phyloP scores from a whole-genome alignment of 2,888 invertebrate genomes.

The Drosophila testacea region DNA sequence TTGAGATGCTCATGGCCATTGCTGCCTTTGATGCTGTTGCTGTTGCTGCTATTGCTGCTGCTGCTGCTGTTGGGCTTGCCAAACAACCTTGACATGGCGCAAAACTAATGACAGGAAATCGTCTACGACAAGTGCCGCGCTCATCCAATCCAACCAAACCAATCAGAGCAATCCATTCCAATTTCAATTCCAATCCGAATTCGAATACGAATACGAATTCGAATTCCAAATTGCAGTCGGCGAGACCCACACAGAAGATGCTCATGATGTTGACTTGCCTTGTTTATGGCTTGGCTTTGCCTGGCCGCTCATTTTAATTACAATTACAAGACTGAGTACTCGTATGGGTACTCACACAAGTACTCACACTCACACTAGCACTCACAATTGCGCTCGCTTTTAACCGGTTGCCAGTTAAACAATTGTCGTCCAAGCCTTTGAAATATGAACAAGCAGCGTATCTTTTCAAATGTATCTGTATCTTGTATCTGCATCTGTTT shows the following conservation, averaged over 20 bases:
- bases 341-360: slow-evolving; percentile 11
- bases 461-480: slow-evolving; percentile 22
- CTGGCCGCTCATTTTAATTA: slow-evolving; percentile 66
- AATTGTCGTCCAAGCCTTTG: slow-evolving; percentile 47
- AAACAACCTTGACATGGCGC: slow-evolving; percentile 75
- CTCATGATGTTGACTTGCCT: slow-evolving; percentile 18
- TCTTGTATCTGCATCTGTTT: slow-evolving; percentile 30
- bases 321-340: slow-evolving; percentile 42
- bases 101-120: slow-evolving; percentile 75
- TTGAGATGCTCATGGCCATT: slow-evolving; percentile 32
- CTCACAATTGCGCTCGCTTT: slow-evolving; percentile 3
- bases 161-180: slow-evolving; percentile 30
- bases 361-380: slow-evolving; percentile 7
- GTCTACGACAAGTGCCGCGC: slow-evolving; percentile 66
- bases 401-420: slow-evolving; percentile 55
- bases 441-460: slow-evolving; percentile 2
- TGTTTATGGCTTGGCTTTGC: slow-evolving; percentile 25
- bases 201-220: background rate
- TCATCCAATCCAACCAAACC: slow-evolving; percentile 18
- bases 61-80: slow-evolving; percentile 66
- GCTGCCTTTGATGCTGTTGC: slow-evolving; percentile 40
- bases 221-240: slow-evolving; percentile 17
- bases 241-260: slow-evolving; percentile 51
- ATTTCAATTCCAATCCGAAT: slow-evolving; percentile 9
- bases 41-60: slow-evolving; percentile 51